Evolutionary conservation across 2,113 vertebrate genomes (phyloP), one percentile per base, ranked within the genome.

Genomic region (Phalacrocorax pelagicus): DNA sequence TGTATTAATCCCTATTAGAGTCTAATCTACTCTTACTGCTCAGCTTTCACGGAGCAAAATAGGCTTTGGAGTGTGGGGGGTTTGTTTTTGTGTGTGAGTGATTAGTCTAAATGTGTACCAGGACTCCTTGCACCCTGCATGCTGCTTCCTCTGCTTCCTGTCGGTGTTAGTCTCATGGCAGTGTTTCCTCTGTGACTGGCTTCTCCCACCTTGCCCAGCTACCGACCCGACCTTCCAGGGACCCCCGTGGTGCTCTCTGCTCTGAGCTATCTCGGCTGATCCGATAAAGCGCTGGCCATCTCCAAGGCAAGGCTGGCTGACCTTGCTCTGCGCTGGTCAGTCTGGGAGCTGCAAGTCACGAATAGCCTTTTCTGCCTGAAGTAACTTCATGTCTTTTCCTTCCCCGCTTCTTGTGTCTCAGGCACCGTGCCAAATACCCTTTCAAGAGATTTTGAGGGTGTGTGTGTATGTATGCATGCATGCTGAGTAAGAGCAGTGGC

Each of bases 1-100:
- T 86, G 51, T 90, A 94, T 96, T 97, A 97, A 97, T 95, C 95
- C 95, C 66, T 92, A 63, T 95, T 95, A 96, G 89, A 62, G 91
- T 83, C 93, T 97, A 96, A 96, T 97, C 96, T 95, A 82, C 91
- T 94, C 81, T 94, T 97, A 83, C 74, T 81, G 94, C 67, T 96
- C 0, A 3, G 94, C 93, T 95, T 96, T 94, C 81, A 66, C 2
- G 5, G 89, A 77, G 71, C 62, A 70, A 80, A 91, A 75, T 66
- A 93, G 84, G 89, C 91, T 97, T 93, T 94, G 78, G 92, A 88
- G 75, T 3, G 34, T 14, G 42, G 34, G 30, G 67, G 67, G 88
- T 44, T 92, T 92, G 81, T 40, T 81, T 81, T 81, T 80, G 61
- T 82, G 24, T 86, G 46, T 7, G 36, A 75, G 49, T 0, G 23